Conservation (phyloP, 2,797 vertebrate genomes). For the Smutsia gigantea region DNA sequence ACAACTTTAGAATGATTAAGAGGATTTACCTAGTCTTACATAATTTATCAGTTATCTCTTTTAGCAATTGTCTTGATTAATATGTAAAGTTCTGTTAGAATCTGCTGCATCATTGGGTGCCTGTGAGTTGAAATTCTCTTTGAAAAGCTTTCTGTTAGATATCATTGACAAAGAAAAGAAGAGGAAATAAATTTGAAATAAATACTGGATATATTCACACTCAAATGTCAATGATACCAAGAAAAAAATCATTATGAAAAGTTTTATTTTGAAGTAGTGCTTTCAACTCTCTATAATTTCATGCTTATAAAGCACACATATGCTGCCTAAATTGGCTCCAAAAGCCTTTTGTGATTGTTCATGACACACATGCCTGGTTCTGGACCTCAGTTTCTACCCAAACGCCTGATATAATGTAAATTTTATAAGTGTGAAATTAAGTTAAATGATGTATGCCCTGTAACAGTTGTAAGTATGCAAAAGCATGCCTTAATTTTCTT, state of each 20-base stretch:
- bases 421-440: constrained; percentile 63
- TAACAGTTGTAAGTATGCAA: not conserved
- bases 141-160: not conserved
- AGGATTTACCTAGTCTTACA: not conserved
- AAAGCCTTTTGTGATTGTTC: constrained; percentile 32
- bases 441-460: constrained; percentile 21
- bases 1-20: not conserved
- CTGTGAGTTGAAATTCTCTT: not conserved
- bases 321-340: not conserved
- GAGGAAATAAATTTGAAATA: not conserved
- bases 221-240: constrained; percentile 31
- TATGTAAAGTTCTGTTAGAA: not conserved
- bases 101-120: not conserved
- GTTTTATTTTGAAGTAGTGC: constrained; percentile 50
- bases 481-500: not conserved
- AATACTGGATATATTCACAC: constrained; percentile 24
- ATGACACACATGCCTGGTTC: not conserved
- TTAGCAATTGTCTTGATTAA: not conserved
- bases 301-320: not conserved
- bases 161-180: not conserved
- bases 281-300: constrained; percentile 30
- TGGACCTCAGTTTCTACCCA: constrained; percentile 19
- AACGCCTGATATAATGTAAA: not conserved
- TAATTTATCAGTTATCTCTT: not conserved
- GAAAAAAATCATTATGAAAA: constrained; percentile 21